phyloP scores from a whole-genome alignment of 2,113 vertebrate genomes.

The Phocoena phocoena region DNA sequence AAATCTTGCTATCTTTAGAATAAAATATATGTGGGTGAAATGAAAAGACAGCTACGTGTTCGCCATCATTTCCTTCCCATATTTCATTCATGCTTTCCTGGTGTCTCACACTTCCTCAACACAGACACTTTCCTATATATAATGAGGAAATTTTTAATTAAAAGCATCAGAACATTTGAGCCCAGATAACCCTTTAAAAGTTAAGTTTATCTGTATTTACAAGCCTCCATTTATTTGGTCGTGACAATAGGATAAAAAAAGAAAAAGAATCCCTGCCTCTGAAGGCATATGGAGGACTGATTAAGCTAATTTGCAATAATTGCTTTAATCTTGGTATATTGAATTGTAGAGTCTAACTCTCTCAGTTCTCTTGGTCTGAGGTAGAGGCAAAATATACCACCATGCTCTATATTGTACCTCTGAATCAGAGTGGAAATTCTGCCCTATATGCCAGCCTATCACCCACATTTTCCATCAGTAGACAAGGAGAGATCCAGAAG shows the following conservation, averaged over 20 bases:
- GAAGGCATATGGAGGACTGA: slow-evolving; percentile 51
- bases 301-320: slow-evolving; percentile 71
- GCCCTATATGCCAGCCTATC: slow-evolving; percentile 9
- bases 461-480: not conserved
- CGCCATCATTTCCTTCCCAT: not conserved
- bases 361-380: slow-evolving; percentile 58
- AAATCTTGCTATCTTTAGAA: slow-evolving; percentile 22
- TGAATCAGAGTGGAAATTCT: slow-evolving; percentile 53
- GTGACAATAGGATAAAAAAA: not conserved
- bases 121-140: not conserved
- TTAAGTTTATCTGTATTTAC: slow-evolving; percentile 70
- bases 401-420: slow-evolving; percentile 9
- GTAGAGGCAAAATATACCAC: slow-evolving; percentile 66
- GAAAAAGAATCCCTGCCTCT: not conserved
- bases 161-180: slow-evolving; percentile 46
- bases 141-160: slow-evolving; percentile 54
- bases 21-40: not conserved
- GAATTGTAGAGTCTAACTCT: slow-evolving; percentile 72
- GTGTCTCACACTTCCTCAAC: not conserved
- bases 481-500: not conserved
- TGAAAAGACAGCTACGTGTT: not conserved
- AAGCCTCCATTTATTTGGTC: slow-evolving; percentile 58
- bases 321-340: slow-evolving; percentile 72
- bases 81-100: not conserved
- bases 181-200: slow-evolving; percentile 64